A percentile compares a stretch with the other conserved stretches of the same genome.
Evolutionary conservation across 2,797 vertebrate genomes (phyloP).

Genomic region (Podargus strigoides): DNA sequence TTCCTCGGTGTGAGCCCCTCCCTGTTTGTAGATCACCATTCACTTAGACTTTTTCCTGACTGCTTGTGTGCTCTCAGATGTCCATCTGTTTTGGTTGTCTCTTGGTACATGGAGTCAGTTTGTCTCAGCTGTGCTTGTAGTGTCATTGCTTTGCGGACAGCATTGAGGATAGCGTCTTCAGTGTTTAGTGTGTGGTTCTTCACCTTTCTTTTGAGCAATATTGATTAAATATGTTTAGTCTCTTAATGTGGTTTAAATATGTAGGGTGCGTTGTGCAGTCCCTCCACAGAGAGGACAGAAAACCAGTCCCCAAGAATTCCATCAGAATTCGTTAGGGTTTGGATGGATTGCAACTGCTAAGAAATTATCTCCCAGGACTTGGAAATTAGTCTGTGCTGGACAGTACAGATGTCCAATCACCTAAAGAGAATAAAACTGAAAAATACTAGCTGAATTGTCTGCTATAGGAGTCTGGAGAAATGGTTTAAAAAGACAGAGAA

Average conservation of each 20-base stretch:
- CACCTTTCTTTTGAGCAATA: not conserved
- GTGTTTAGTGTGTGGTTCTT: not conserved
- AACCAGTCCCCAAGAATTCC: constrained; percentile 28
- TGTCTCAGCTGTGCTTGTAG: not conserved
- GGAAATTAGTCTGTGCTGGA: constrained; percentile 13
- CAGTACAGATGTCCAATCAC: constrained; percentile 13
- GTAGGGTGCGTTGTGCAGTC: not conserved
- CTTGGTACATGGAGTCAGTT: not conserved
- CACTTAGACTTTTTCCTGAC: not conserved
- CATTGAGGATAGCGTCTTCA: not conserved
- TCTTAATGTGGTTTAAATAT: constrained; percentile 24
- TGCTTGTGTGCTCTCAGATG: rapidly evolving
- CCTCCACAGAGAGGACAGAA: not conserved
- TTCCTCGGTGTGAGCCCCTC: not conserved
- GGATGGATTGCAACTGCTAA: constrained; percentile 52
- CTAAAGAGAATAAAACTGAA: not conserved
- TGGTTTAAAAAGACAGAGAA: not conserved
- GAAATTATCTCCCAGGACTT: constrained; percentile 38
- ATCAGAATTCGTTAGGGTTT: constrained; percentile 52
- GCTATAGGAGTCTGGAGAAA: not conserved
- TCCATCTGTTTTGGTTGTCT: not conserved
- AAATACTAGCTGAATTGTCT: not conserved
- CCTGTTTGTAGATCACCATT: not conserved
- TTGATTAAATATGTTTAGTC: constrained; percentile 18
- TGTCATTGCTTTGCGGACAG: not conserved